Percentiles rank a stretch among this genome's conserved stretches.
phyloP scores from a whole-genome alignment of 2,797 vertebrate species.

The Pristis pectinata region DNA sequence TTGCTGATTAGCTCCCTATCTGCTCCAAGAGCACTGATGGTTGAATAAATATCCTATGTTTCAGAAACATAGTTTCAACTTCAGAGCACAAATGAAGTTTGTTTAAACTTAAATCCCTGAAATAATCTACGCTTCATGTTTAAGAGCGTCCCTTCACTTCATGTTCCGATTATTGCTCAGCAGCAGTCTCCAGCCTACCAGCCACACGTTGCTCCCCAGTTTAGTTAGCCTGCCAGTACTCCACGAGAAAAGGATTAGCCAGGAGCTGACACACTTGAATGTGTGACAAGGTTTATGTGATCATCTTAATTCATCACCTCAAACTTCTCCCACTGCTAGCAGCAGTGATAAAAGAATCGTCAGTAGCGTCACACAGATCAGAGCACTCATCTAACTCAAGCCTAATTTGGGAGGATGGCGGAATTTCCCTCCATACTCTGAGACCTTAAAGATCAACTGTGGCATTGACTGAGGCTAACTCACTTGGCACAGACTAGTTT shows the following conservation, averaged over 20 bases:
- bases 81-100: no score
- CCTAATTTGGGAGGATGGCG: not conserved
- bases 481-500: not conserved
- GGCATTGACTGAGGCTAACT: not conserved
- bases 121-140: not conserved
- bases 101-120: not conserved
- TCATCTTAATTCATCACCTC: slow-evolving; percentile 14
- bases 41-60: not conserved
- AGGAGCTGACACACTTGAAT: not conserved
- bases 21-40: not conserved
- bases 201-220: not conserved
- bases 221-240: not conserved
- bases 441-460: not conserved
- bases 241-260: not conserved
- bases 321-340: not conserved
- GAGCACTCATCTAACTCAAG: not conserved
- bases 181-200: not conserved
- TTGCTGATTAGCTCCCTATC: not conserved
- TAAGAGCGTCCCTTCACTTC: no score
- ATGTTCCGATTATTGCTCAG: not conserved
- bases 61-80: not conserved
- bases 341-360: not conserved
- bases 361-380: not conserved
- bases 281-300: not conserved
- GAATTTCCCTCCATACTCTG: not conserved